Conservation (phyloP, 2,797 vertebrate genomes). For the Coregonus sp. region DNA sequence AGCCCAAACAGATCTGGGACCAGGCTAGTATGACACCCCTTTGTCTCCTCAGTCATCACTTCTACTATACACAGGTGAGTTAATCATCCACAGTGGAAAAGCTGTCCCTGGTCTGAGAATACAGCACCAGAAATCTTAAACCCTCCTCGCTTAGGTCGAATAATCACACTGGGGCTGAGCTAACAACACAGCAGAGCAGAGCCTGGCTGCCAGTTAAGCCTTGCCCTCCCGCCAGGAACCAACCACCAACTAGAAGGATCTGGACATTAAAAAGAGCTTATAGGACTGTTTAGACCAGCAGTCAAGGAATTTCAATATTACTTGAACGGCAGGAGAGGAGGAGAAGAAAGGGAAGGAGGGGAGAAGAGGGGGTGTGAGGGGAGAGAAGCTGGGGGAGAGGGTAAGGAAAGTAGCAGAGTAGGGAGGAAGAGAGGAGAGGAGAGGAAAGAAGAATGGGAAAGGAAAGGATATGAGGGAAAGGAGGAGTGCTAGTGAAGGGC, state of each 20-base stretch:
- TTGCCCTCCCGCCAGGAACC: neutral
- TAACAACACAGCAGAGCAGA: conserved; percentile 36
- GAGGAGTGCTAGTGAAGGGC: no score
- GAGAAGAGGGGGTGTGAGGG: neutral
- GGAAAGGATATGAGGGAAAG: no score
- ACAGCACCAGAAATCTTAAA: conserved; percentile 63
- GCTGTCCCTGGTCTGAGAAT: conserved; percentile 25
- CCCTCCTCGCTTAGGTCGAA: conserved; percentile 52
- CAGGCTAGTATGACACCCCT: no score
- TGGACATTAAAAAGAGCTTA: conserved; percentile 61
- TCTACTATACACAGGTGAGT: conserved; percentile 31
- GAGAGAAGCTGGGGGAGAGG: conserved; percentile 6
- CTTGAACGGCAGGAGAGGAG: conserved; percentile 39
- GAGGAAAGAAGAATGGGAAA: no score
- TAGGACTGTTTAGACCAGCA: conserved; percentile 24
- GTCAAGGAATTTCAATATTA: conserved; percentile 70
- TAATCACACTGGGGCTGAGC: conserved; percentile 47
- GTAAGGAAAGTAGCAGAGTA: no score
- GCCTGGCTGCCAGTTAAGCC: conserved; percentile 48
- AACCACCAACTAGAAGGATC: conserved; percentile 10
- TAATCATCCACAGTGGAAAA: conserved; percentile 56
- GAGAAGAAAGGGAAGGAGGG: conserved; percentile 1
- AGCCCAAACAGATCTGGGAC: neutral
- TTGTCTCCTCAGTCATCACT: neutral
- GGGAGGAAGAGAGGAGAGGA: neutral